phyloP scores from a whole-genome alignment of 1,140 invertebrate species.

The Zaprionus ghesquierei region DNA sequence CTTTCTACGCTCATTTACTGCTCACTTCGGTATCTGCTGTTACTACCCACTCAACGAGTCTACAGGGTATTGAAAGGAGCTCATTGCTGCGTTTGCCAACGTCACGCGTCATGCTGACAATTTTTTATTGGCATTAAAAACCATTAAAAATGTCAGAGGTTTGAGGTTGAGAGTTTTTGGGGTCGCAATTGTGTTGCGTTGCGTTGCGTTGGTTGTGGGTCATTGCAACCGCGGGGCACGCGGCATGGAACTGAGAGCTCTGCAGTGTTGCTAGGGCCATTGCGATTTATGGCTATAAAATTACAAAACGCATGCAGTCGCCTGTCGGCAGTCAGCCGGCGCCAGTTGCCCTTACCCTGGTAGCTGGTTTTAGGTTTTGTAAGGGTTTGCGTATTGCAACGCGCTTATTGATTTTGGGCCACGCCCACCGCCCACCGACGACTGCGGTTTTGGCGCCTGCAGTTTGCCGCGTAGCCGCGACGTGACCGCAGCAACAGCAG shows the following conservation, averaged over 20 bases:
- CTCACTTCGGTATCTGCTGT: too few species aligned
- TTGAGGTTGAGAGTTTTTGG: slow-evolving; percentile 6
- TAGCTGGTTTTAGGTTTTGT: not conserved
- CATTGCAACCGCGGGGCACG: not conserved
- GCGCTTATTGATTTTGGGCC: not conserved
- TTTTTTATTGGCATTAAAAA: slow-evolving; percentile 81
- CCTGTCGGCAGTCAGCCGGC: slow-evolving; percentile 33
- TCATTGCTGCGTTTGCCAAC: slow-evolving; percentile 51
- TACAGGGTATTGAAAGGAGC: slow-evolving; percentile 17
- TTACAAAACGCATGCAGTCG: slow-evolving; percentile 65
- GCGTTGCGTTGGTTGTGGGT: not conserved
- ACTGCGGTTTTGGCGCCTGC: slow-evolving; percentile 56
- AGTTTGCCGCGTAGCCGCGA: slow-evolving; percentile 26
- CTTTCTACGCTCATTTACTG: too few species aligned
- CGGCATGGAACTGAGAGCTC: not conserved
- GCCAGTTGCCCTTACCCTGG: slow-evolving; percentile 31
- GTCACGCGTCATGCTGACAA: slow-evolving; percentile 78
- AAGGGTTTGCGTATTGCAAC: slow-evolving; percentile 20
- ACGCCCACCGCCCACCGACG: not conserved
- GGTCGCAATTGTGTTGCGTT: not conserved
- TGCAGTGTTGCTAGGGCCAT: slow-evolving; percentile 24
- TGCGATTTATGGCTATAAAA: slow-evolving; percentile 72
- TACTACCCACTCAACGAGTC: not conserved
- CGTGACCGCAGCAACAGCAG: slow-evolving; percentile 38
- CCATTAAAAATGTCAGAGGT: slow-evolving; percentile 70